A percentile compares a stretch with the other conserved stretches of the same genome.
These are phyloP conservation scores for Pampusana beccarii DNA, from an alignment of 2,113 vertebrate species.

Conservation along the genomic window DNA sequence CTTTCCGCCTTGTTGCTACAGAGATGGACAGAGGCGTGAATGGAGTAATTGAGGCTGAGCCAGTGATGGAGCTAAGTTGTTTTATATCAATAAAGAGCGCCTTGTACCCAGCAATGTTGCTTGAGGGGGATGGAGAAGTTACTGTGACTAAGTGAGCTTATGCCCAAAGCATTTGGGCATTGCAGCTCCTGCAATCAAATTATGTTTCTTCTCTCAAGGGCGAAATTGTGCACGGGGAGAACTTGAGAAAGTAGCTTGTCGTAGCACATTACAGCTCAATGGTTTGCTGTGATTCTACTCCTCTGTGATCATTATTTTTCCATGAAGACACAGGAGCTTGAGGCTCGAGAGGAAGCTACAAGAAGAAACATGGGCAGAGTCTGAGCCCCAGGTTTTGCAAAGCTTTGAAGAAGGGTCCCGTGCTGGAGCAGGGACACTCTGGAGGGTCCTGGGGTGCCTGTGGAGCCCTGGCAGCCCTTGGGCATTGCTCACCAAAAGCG, in stretches of 20 bases:
- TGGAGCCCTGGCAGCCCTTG: accelerated
- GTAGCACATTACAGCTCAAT: not conserved
- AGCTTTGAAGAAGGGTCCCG: not conserved
- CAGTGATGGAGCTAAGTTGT: not conserved
- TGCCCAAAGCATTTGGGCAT: not conserved
- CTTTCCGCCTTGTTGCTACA: not conserved
- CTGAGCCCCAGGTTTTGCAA: not conserved
- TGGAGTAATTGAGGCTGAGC: not conserved
- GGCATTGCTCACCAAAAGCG: not conserved
- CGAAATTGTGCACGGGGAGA: not conserved
- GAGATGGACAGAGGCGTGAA: not conserved
- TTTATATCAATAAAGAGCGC: not conserved
- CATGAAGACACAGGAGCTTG: not conserved
- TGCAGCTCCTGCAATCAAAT: conserved; percentile 32
- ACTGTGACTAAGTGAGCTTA: not conserved
- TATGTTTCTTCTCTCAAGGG: conserved; percentile 12
- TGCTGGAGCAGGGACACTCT: not conserved
- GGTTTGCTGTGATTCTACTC: not conserved
- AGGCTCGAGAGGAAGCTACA: not conserved
- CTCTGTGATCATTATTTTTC: not conserved
- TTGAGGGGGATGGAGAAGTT: not conserved
- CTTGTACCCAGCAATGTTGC: not conserved
- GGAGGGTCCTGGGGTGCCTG: not conserved
- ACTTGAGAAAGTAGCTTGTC: conserved; percentile 12
- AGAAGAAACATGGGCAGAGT: not conserved